Evolutionary conservation across 2,113 vertebrate genomes (phyloP), one percentile per base, ranked within the genome.

Genomic region (Tachysurus fulvidraco): DNA sequence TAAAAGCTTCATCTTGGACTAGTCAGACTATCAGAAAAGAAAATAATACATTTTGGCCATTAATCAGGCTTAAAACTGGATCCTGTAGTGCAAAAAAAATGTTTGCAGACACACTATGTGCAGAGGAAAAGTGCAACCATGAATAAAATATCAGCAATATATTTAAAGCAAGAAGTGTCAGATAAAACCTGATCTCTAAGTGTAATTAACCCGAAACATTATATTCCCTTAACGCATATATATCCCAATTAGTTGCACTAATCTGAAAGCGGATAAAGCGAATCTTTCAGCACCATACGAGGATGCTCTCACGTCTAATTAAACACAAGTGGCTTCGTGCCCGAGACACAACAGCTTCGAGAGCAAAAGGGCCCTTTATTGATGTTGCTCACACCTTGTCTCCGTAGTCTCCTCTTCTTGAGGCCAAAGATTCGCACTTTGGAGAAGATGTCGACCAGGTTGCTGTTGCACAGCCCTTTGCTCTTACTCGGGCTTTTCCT

Each of bases 341-440:
- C 28, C 13, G 30, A 76, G 80, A 83, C 80, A 69, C 80, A 87
- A 82, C 79, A 87, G 85, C 67, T 74, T 60, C 65, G 10, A 62
- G 28, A 57, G 28, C 21, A 84, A 46, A 73, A 83, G 82, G n/a
- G 54, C 77, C 54, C 77, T 54, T 71, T 71, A 55, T 55, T 59
- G 60, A 28, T 86, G 67, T 94, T 92, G 67, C 89, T 89, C 95
- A 93, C 94, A 98, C 97, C 98, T 99, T 98, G 97, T 96, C 97
- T 97, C 95, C 97, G 95, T 96, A 99, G 96, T 92, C 98, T 96
- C 90, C 98, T 94, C 94, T 99, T 99, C 95, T 96, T 99, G 95
- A 99, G 97, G 90, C 98, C 98, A 94, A 99, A 99, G 96, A 99
- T 99, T 95, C 97, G 97, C 95, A 99, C 98, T 97, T 99, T 99